phyloP scores from a whole-genome alignment of 2,888 invertebrate genomes.

The Volucella inflata region DNA sequence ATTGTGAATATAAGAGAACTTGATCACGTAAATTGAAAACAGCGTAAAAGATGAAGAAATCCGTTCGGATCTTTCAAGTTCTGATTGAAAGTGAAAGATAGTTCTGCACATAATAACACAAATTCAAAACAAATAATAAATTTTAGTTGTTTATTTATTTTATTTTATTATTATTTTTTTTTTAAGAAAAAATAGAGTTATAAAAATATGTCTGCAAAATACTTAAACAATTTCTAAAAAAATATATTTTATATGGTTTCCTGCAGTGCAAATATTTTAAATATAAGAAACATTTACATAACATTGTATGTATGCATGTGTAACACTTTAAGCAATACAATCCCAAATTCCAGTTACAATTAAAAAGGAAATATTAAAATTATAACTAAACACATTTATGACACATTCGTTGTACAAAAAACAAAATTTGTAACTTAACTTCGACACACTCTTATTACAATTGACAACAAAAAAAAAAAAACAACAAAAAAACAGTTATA shows the following conservation, averaged over 20 bases:
- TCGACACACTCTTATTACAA: slow-evolving; percentile 37
- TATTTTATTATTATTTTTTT: slow-evolving; percentile 35
- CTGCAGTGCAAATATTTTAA: slow-evolving; percentile 31
- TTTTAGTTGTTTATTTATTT: neutral
- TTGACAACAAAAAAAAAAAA: slow-evolving; percentile 4
- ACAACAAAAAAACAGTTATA: no score
- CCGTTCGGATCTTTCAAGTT: no score
- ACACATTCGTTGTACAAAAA: slow-evolving; percentile 58
- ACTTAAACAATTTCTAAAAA: slow-evolving; percentile 47
- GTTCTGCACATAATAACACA: neutral
- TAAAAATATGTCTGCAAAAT: slow-evolving; percentile 60
- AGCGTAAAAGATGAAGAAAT: no score
- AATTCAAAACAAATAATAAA: slow-evolving; percentile 9
- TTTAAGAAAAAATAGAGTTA: slow-evolving; percentile 43
- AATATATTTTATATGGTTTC: slow-evolving; percentile 23
- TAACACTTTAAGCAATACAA: slow-evolving; percentile 34
- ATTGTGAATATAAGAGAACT: no score
- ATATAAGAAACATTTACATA: slow-evolving; percentile 28
- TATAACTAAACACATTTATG: slow-evolving; percentile 49
- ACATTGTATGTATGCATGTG: neutral
- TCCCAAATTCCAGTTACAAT: slow-evolving; percentile 30
- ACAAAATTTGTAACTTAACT: slow-evolving; percentile 23
- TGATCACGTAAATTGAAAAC: no score
- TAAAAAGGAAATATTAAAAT: slow-evolving; percentile 16
- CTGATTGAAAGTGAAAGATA: no score